Conservation (phyloP, 2,113 vertebrate genomes). For the Natator depressus region DNA sequence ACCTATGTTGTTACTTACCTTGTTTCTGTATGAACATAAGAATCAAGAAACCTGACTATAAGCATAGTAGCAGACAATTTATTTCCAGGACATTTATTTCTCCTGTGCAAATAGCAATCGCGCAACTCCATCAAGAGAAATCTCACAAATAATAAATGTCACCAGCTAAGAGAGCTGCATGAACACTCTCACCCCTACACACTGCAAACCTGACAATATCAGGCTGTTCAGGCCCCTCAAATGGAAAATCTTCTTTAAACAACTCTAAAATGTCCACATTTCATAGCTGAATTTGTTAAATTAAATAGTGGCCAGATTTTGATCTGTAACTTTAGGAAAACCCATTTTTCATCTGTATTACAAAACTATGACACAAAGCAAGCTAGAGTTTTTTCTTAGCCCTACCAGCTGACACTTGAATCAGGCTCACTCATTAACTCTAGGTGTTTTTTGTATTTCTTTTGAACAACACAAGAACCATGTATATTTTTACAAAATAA, state of each 20-base stretch:
- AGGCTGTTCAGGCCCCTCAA: not conserved
- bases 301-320: not conserved
- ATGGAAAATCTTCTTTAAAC: not conserved
- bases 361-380: not conserved
- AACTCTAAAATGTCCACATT: not conserved
- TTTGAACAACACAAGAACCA: not conserved
- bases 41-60: slow-evolving; percentile 48
- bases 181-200: not conserved
- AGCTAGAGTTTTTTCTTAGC: not conserved
- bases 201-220: not conserved
- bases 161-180: slow-evolving; percentile 1
- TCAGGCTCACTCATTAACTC: not conserved
- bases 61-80: slow-evolving; percentile 54
- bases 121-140: slow-evolving; percentile 26
- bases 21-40: slow-evolving; percentile 40
- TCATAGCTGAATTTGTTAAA: not conserved
- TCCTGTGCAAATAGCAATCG: slow-evolving; percentile 24
- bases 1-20: not conserved
- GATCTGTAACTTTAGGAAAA: not conserved
- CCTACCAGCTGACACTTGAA: not conserved
- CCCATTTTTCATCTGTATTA: not conserved
- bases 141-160: slow-evolving; percentile 36
- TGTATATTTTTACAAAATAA: not conserved
- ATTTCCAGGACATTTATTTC: slow-evolving; percentile 52
- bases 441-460: not conserved